Conservation (phyloP, 1,140 invertebrate genomes). For the Magallana gigas region DNA sequence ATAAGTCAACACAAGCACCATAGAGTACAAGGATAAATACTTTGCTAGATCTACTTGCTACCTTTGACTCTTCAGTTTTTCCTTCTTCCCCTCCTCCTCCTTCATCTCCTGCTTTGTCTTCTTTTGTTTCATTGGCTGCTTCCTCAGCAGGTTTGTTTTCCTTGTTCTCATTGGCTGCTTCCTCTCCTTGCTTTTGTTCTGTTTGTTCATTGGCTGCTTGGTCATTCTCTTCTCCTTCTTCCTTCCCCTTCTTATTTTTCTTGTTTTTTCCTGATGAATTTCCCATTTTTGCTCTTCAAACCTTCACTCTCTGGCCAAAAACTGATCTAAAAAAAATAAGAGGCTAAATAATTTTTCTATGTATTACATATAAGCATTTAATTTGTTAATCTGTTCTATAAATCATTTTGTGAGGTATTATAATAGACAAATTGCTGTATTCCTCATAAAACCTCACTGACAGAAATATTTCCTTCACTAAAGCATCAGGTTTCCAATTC, state of each 20-base stretch:
- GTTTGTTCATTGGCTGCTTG: constrained; percentile 16
- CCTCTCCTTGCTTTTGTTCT: constrained; percentile 6
- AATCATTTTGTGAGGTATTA: too few relatives aligned
- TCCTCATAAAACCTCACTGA: too few relatives aligned
- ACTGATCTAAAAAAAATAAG: too few relatives aligned
- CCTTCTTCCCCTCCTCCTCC: neutral
- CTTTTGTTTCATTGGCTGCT: neutral
- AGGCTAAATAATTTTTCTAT: too few relatives aligned
- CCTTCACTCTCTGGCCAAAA: neutral
- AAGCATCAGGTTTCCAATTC: neutral
- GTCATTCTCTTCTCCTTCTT: neutral
- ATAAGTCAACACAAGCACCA: too few relatives aligned
- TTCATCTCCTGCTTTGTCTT: constrained; percentile 28
- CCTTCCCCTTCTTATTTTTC: neutral
- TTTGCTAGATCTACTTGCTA: neutral
- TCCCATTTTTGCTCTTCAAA: neutral
- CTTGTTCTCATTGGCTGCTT: neutral
- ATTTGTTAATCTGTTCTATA: too few relatives aligned
- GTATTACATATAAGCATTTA: too few relatives aligned
- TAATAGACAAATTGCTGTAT: too few relatives aligned
- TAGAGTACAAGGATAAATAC: too few relatives aligned
- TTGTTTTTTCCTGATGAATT: constrained; percentile 17
- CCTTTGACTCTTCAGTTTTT: neutral
- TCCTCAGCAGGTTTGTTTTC: constrained; percentile 2
- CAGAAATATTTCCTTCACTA: too few relatives aligned